Percentiles rank a stretch among this genome's conserved stretches.
Conservation (phyloP, 1,140 invertebrate species). For the Drosophila arizonae region DNA sequence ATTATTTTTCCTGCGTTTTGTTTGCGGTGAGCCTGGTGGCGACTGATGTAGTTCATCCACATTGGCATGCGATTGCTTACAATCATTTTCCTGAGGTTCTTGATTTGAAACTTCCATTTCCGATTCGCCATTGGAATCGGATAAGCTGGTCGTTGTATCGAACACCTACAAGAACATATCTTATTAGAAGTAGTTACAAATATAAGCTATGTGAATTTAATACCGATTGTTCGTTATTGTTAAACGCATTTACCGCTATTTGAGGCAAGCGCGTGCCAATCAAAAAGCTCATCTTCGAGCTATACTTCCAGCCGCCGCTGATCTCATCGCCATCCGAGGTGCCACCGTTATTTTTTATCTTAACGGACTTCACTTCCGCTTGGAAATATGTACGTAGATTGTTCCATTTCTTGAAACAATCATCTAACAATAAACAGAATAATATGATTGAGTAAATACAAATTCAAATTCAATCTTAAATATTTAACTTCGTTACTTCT, state of each 20-base stretch:
- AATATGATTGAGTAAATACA: neutral
- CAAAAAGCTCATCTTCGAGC: conserved; percentile 28
- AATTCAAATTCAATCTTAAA: neutral
- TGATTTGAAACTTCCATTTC: conserved; percentile 16
- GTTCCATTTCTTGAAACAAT: conserved; percentile 36
- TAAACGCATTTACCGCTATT: conserved; percentile 3
- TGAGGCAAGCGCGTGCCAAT: neutral
- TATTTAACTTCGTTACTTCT: neutral
- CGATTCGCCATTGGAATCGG: conserved; percentile 21
- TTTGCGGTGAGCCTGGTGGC: neutral
- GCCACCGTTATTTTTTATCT: neutral
- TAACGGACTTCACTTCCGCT: conserved; percentile 10
- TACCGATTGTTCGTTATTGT: conserved; percentile 18
- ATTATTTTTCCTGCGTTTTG: conserved; percentile 1
- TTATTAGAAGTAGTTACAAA: neutral
- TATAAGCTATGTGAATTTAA: neutral
- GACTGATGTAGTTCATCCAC: neutral
- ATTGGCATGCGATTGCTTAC: neutral
- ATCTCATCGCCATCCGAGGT: conserved; percentile 3
- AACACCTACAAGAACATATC: conserved; percentile 5
- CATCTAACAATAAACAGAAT: neutral
- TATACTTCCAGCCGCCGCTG: conserved; percentile 20
- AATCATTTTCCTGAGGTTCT: conserved; percentile 8
- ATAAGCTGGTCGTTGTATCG: conserved; percentile 13
- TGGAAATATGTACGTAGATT: conserved; percentile 26